These are phyloP conservation scores for Scalopus aquaticus DNA, from an alignment of 2,113 vertebrate species.

Conservation along the genomic window DNA sequence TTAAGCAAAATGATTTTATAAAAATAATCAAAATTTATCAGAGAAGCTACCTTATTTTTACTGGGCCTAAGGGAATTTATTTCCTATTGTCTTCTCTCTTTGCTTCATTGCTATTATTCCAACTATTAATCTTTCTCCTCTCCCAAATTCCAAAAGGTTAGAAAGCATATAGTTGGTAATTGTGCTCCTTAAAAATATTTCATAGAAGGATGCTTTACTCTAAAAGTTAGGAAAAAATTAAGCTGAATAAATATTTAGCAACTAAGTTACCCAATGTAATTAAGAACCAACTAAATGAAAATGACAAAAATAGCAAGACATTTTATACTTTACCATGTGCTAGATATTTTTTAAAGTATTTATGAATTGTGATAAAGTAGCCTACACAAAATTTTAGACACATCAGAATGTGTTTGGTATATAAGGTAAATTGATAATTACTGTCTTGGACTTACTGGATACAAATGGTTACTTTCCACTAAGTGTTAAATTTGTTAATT, in stretches of 20 bases:
- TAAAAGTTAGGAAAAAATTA: not conserved
- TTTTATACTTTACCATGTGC: not conserved
- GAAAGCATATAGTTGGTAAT: not conserved
- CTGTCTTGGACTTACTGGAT: not conserved
- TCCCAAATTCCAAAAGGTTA: not conserved
- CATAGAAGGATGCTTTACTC: not conserved
- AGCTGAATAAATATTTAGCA: not conserved
- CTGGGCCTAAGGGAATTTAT: not conserved
- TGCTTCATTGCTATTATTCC: not conserved
- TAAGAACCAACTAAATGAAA: not conserved
- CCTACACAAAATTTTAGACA: not conserved
- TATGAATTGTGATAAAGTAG: not conserved
- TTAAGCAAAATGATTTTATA: slow-evolving; percentile 20
- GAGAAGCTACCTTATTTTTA: not conserved
- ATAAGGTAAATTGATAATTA: not conserved
- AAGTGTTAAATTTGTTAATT: not conserved
- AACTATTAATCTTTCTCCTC: not conserved
- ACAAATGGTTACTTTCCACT: not conserved
- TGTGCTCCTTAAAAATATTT: not conserved
- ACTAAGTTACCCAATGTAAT: not conserved
- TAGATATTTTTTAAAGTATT: not conserved
- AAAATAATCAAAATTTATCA: not conserved
- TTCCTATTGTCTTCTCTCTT: not conserved
- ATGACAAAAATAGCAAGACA: not conserved
- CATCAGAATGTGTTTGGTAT: not conserved